Evolutionary conservation across 2,113 vertebrate genomes (phyloP), one percentile per base, ranked within the genome.

Genomic region (Octodon degus): DNA sequence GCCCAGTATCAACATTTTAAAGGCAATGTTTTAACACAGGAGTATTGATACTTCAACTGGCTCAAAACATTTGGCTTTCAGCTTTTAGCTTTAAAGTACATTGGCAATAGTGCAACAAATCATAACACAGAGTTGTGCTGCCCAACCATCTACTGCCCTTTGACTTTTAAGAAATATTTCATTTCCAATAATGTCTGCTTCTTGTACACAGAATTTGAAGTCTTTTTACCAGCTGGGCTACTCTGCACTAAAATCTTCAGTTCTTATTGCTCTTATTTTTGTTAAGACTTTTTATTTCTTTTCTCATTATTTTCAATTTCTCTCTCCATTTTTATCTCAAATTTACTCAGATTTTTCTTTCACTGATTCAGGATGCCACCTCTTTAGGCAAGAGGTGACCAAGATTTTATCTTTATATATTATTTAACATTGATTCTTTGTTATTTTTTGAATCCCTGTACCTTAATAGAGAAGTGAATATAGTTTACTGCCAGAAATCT

Each of bases 321-420:
- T 86, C 67, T 87, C 7, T 3, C 85, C 77, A 94, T 2, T 90
- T 96, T 93, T 96, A 53, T 86, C 83, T 80, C 89, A 93, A 67
- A 96, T 85, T 92, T 97, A 40, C 87, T 97, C 70, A 25, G 94
- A 50, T 77, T 92, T 98, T 95, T 86, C 76, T 97, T 95, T 97
- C 96, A 94, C 43, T 97, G 87, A 86, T 93, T 97, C 86, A 74
- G 34, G 27, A 68, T 95, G 91, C 88, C 87, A 96, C 86, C 87
- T 97, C 97, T 97, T 96, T 62, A 93, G 91, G 84, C 87, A 97
- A 79, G 97, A 85, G 96, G 94, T 43, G 65, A 94, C 86, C 96
- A 95, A 85, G 95, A 90, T 93, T 96, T 53, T 25, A 67, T 95
- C 87, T 96, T 84, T 97, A 47, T 37, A 96, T 92, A 98, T 96